Evolutionary conservation across 2,888 invertebrate genomes (phyloP).

Genomic region (Tenthredo amoena): DNA sequence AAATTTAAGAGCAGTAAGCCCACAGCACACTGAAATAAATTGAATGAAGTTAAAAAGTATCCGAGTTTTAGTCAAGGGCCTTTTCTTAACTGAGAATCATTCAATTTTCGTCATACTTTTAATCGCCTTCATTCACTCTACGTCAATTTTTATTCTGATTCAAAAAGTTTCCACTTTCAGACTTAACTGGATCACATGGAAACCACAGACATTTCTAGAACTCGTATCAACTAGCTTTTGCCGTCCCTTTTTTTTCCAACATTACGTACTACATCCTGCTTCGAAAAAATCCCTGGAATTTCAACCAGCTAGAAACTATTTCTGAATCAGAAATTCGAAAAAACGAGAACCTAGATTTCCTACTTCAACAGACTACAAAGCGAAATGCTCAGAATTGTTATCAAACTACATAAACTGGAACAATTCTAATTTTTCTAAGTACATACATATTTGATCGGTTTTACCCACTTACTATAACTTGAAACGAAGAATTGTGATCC

Average conservation of each 20-base stretch:
- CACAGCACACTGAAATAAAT: neutral
- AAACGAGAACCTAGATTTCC: neutral
- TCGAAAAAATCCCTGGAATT: neutral
- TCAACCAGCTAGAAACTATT: neutral
- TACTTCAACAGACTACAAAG: neutral
- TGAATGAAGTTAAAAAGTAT: slow-evolving; percentile 12
- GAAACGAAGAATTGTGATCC: too few relatives aligned
- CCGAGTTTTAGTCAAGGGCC: neutral
- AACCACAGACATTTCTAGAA: neutral
- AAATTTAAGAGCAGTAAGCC: neutral
- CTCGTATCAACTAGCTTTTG: neutral
- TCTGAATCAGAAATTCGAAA: neutral
- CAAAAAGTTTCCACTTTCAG: neutral
- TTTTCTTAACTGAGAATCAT: neutral
- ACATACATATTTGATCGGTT: too few relatives aligned
- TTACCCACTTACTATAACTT: too few relatives aligned
- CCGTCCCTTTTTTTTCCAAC: neutral
- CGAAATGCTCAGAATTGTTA: neutral
- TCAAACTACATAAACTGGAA: neutral
- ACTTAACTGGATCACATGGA: neutral
- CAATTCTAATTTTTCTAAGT: neutral
- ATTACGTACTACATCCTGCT: neutral
- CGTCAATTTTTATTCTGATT: neutral
- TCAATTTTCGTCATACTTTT: neutral
- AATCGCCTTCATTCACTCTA: neutral